These are phyloP conservation scores for Hofmannophila pseudospretella DNA, from an alignment of 2,888 invertebrate species.

Conservation along the genomic window DNA sequence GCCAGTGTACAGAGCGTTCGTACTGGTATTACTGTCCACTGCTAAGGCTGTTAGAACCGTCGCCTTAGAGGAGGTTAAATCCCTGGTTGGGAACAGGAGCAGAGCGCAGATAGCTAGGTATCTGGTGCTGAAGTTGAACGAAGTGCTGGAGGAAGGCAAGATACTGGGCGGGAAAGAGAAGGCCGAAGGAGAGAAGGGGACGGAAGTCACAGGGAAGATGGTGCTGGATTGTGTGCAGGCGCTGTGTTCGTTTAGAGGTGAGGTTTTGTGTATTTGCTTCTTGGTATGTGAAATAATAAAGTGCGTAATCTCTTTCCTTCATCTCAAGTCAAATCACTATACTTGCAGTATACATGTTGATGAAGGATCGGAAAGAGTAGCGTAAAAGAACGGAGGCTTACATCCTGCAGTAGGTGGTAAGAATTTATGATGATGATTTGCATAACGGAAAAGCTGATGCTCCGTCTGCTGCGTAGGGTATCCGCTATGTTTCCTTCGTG, in stretches of 20 bases:
- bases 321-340: too few species aligned
- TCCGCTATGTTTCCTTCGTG: too few species aligned
- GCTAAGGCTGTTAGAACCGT: constrained; percentile 79
- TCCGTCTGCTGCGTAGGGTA: too few species aligned
- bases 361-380: too few species aligned
- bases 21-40: constrained; percentile 82
- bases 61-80: constrained; percentile 79
- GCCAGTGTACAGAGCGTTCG: constrained; percentile 84
- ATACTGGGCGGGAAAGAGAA: constrained; percentile 51
- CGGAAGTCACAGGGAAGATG: constrained; percentile 75
- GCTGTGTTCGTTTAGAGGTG: constrained; percentile 70
- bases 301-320: too few species aligned
- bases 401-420: too few species aligned
- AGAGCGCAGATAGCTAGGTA: constrained; percentile 80
- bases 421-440: too few species aligned
- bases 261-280: too few species aligned
- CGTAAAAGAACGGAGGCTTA: too few species aligned
- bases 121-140: constrained; percentile 82
- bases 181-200: constrained; percentile 48
- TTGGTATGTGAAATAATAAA: too few species aligned
- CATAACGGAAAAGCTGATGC: too few species aligned
- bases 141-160: constrained; percentile 81
- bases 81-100: constrained; percentile 78
- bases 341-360: too few species aligned
- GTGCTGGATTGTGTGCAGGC: constrained; percentile 74